phyloP scores from a whole-genome alignment of 2,113 vertebrate genomes.

The Malurus elegans region DNA sequence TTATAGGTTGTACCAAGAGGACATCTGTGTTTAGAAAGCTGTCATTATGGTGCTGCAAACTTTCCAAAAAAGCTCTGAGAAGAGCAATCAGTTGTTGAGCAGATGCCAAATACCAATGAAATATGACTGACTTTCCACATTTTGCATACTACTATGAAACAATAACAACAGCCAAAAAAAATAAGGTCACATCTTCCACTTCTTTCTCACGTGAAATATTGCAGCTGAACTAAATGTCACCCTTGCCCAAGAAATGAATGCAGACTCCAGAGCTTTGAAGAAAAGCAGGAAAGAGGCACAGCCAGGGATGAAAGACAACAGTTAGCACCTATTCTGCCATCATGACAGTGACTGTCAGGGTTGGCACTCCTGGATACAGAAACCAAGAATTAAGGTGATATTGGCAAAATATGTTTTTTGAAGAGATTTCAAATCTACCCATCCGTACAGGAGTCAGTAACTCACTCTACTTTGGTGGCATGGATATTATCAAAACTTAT shows the following conservation, averaged over 20 bases:
- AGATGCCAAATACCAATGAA: conserved; percentile 42
- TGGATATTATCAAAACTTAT: background rate
- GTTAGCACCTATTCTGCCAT: background rate
- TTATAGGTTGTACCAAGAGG: conserved; percentile 55
- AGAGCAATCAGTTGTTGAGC: conserved; percentile 50
- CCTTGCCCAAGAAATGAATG: background rate
- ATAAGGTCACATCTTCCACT: background rate
- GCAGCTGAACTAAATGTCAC: background rate
- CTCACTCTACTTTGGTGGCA: background rate
- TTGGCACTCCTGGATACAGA: background rate
- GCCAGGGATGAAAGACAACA: background rate
- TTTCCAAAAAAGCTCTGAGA: conserved; percentile 60
- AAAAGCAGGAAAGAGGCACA: background rate
- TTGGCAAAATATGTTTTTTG: background rate
- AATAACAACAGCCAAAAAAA: background rate
- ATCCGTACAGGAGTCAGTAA: background rate
- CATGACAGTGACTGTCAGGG: fast-evolving
- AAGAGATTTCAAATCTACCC: background rate
- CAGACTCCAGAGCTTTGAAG: fast-evolving
- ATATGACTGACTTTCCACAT: conserved; percentile 48
- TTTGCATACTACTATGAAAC: conserved; percentile 28
- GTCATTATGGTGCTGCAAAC: conserved; percentile 59
- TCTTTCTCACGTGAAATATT: background rate
- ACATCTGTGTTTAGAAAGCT: conserved; percentile 69
- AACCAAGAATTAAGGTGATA: background rate